Evolutionary conservation across 1,140 invertebrate genomes (phyloP).

Genomic region (Colletes gigas): DNA sequence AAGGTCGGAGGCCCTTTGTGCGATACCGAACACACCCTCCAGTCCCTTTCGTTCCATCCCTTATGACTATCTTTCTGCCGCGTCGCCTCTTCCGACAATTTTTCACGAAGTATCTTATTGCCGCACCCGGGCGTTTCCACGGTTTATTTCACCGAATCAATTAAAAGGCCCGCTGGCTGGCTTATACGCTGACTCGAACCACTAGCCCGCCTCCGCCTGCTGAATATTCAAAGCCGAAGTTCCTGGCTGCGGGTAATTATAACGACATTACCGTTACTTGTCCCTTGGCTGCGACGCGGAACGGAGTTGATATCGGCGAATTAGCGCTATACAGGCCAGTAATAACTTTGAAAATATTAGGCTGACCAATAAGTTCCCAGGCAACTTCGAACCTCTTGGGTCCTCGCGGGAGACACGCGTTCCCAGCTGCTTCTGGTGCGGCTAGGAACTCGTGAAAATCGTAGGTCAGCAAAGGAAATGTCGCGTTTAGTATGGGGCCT

Average conservation of each 20-base stretch:
- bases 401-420: too few species aligned
- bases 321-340: slow-evolving; percentile 13
- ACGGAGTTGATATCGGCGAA: slow-evolving; percentile 43
- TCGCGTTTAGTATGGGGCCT: too few species aligned
- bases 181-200: slow-evolving; percentile 31
- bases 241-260: slow-evolving; percentile 38
- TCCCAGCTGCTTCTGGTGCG: too few species aligned
- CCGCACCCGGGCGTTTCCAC: background rate
- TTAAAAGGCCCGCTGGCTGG: slow-evolving; percentile 10
- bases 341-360: slow-evolving; percentile 42
- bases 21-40: background rate
- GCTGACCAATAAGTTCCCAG: background rate
- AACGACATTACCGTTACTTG: slow-evolving; percentile 50
- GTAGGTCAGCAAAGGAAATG: too few species aligned
- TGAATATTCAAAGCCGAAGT: slow-evolving; percentile 50
- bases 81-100: background rate
- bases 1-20: slow-evolving; percentile 24
- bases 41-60: background rate
- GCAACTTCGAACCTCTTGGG: background rate
- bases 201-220: slow-evolving; percentile 29
- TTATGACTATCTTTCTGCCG: background rate
- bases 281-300: slow-evolving; percentile 25
- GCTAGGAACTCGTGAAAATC: too few species aligned
- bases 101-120: slow-evolving; percentile 16
- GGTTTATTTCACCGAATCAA: slow-evolving; percentile 22